Base-by-base conservation (phyloP, 1,140 invertebrate genomes). In the Melipona quadrifasciata region DNA sequence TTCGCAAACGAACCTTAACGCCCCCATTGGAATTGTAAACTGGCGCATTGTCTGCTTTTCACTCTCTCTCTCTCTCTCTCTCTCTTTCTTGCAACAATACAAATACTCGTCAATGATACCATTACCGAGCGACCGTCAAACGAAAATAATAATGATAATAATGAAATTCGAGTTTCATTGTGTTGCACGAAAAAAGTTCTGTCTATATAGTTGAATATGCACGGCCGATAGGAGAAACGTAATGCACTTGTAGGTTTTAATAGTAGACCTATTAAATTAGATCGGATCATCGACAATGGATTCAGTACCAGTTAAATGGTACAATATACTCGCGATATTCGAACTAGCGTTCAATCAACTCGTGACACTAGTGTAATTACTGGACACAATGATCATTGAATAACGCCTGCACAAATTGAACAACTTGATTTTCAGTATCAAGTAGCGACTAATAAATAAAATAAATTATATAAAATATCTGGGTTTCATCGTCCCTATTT, bases 1-100 rank as follows among this genome's bases (percentile, higher is more conserved):
- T 70, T 80, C 77, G 47, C 17, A 80, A 80, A 34, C 21, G 65
- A 70, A 55, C 65, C 21, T 67, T 24, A 53, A 78, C 39, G 47
- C 76, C 76, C 27, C 11, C 51, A 31, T n/a, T 27, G 55, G 31
- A 64, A 39, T 64, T 47, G 21, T 17, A n/a, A 57, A 61, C 74
- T 14, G 21, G 21, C 17, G 24, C 21, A 10, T 55, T 12, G n/a
- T 10, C 19, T 21, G 34, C 31, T 19, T 24, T 31, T 21, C 27
- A 16, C 1, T n/a, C 34, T 39, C 39, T 47, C 39, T 47, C 39
- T 6, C 39, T 39, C 39, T 39, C 39, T 39, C 5, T 39, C 39
- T 39, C 39, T 64, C 24, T 16, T 31, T 39, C 11, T 61, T 19
- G 16, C 21, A 34, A 24, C 12, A 55, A 24, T 24, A 34, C 12